These are phyloP conservation scores for Helarctos malayanus DNA, from an alignment of 2,797 vertebrate species.

Conservation along the genomic window DNA sequence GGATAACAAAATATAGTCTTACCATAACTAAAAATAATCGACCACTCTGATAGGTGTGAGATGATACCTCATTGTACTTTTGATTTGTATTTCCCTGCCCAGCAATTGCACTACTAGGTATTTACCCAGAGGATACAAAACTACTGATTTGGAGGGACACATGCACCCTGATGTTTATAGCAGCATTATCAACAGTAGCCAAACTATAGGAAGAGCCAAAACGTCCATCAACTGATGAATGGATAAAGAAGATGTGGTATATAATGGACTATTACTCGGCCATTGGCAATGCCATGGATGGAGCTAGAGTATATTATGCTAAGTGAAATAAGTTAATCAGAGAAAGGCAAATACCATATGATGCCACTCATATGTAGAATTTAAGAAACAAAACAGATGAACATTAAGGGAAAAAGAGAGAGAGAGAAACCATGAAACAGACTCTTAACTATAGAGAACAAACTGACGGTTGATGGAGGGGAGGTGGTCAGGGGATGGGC, in stretches of 20 bases:
- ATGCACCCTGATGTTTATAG: not conserved
- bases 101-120: not conserved
- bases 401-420: not conserved
- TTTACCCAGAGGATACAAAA: not conserved
- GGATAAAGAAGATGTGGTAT: not conserved
- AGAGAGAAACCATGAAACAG: not conserved
- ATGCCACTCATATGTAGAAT: not conserved
- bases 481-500: not conserved
- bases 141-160: not conserved
- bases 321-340: not conserved
- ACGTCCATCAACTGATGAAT: not conserved
- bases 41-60: not conserved
- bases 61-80: not conserved
- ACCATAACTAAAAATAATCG: not conserved
- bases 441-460: not conserved
- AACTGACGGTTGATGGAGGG: not conserved
- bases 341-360: not conserved
- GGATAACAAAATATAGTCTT: constrained; percentile 68
- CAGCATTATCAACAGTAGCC: not conserved
- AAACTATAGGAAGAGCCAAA: not conserved
- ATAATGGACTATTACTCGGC: not conserved
- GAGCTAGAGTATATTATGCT: not conserved
- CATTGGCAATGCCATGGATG: not conserved
- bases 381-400: not conserved
- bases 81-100: not conserved